Percentiles rank a stretch among this genome's conserved stretches.
Evolutionary conservation across 2,113 vertebrate species (phyloP).

Genomic region (Jacana jacana): DNA sequence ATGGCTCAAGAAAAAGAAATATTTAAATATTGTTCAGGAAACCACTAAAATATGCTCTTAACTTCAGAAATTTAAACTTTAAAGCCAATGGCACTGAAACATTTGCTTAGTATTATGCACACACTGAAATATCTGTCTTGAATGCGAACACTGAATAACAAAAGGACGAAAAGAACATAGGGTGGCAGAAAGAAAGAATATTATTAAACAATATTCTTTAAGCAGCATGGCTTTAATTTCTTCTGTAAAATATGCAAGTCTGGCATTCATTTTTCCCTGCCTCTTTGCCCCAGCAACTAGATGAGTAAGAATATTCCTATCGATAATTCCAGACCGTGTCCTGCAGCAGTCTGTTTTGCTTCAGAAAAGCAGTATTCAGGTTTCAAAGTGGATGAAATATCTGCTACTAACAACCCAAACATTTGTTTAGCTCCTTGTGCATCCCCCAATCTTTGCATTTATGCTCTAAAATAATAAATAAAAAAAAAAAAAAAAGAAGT

Average conservation of each 20-base stretch:
- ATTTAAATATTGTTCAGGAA: constrained; percentile 27
- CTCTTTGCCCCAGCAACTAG: constrained; percentile 40
- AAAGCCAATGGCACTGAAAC: constrained; percentile 45
- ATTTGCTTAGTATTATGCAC: constrained; percentile 50
- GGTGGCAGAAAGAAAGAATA: constrained; percentile 40
- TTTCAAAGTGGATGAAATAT: constrained; percentile 45
- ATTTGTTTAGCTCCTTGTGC: constrained; percentile 42
- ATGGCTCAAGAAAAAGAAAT: not conserved
- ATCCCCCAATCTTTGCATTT: constrained; percentile 4
- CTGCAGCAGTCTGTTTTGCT: constrained; percentile 4
- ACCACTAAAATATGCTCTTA: constrained; percentile 57
- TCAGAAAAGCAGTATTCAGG: constrained; percentile 25
- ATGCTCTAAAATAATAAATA: not conserved
- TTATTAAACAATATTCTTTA: constrained; percentile 53
- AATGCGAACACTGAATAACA: not conserved
- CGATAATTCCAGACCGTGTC: constrained; percentile 4
- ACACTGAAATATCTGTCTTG: constrained; percentile 19
- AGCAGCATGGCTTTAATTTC: constrained; percentile 56
- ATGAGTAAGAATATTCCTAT: constrained; percentile 49
- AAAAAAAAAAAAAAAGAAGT: not conserved
- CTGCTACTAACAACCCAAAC: constrained; percentile 11
- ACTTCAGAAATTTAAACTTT: constrained; percentile 50
- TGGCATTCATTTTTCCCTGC: constrained; percentile 66
- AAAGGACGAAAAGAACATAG: constrained; percentile 27
- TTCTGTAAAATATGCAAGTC: constrained; percentile 63